These are phyloP conservation scores for Alexandromys fortis DNA, from an alignment of 2,113 vertebrate species.

Conservation along the genomic window DNA sequence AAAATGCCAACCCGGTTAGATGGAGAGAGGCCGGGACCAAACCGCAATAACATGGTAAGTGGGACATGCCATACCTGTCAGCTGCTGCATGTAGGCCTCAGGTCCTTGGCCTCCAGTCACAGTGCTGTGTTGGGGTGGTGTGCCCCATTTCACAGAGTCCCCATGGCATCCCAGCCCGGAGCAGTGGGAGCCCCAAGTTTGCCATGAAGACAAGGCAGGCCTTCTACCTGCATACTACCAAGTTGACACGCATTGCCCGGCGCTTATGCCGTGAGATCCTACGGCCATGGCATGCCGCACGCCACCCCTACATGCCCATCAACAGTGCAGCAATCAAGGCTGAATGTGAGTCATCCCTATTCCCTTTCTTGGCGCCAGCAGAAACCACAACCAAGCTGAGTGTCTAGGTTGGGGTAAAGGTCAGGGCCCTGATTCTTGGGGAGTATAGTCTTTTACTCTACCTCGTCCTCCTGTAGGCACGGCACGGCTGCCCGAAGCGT, in stretches of 20 bases:
- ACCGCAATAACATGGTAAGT: conserved; percentile 95
- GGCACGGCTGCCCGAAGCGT: conserved; percentile 92
- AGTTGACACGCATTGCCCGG: conserved; percentile 92
- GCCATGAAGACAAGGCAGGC: conserved; percentile 98
- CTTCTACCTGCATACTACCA: conserved; percentile 95
- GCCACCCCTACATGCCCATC: conserved; percentile 95
- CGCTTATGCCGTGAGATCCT: conserved; percentile 95
- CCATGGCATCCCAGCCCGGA: conserved; percentile 91
- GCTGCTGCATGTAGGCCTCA: rapidly evolving
- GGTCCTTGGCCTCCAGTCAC: conserved; percentile 55
- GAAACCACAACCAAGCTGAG: neutral
- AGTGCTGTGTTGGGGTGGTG: conserved; percentile 70
- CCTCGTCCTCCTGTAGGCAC: conserved; percentile 87
- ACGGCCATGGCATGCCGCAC: conserved; percentile 91
- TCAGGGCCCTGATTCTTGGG: neutral
- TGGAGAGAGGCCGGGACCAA: conserved; percentile 96
- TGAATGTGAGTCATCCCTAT: conserved; percentile 89
- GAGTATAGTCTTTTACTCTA: neutral
- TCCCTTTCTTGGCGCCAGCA: neutral
- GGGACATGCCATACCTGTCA: neutral
- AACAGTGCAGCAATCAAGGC: conserved; percentile 97
- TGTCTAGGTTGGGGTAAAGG: neutral
- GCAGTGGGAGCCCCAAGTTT: conserved; percentile 96
- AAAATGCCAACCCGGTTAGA: conserved; percentile 99
- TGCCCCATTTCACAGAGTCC: conserved; percentile 89